Percentiles rank a stretch among this genome's conserved stretches.
Evolutionary conservation across 2,888 invertebrate genomes (phyloP).

Genomic region (Platerodrilus igneus): DNA sequence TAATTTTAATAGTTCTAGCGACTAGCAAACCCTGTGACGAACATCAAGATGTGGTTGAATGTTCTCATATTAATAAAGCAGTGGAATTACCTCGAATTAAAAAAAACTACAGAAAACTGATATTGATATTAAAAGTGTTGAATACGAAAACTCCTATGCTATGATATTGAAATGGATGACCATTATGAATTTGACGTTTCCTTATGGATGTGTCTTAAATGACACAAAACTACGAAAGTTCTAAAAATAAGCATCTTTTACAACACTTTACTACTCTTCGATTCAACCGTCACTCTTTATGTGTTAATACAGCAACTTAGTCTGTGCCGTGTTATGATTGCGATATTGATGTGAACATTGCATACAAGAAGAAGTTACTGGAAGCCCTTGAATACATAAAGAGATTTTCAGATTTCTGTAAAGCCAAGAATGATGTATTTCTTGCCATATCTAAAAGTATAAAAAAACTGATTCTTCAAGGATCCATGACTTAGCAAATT

Average conservation of each 20-base stretch:
- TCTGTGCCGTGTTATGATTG: constrained; percentile 77
- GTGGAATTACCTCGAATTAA: constrained; percentile 60
- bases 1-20: constrained; percentile 59
- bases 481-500: too few species aligned
- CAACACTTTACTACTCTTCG: constrained; percentile 70
- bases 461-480: too few species aligned
- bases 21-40: constrained; percentile 71
- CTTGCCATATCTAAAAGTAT: too few species aligned
- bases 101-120: constrained; percentile 50
- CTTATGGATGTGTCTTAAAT: constrained; percentile 77
- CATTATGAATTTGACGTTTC: constrained; percentile 50
- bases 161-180: constrained; percentile 31
- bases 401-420: constrained; percentile 47
- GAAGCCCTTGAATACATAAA: constrained; percentile 72
- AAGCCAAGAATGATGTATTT: constrained; percentile 10
- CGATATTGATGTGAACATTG: constrained; percentile 61
- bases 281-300: constrained; percentile 71
- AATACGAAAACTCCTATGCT: constrained; percentile 35
- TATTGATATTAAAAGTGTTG: constrained; percentile 53
- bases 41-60: constrained; percentile 56
- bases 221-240: constrained; percentile 71
- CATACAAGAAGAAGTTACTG: constrained; percentile 60
- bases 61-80: constrained; percentile 66
- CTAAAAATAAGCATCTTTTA: constrained; percentile 64
- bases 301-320: constrained; percentile 67